Base-by-base conservation (phyloP, 2,113 vertebrate species). In the Athene cunicularia region DNA sequence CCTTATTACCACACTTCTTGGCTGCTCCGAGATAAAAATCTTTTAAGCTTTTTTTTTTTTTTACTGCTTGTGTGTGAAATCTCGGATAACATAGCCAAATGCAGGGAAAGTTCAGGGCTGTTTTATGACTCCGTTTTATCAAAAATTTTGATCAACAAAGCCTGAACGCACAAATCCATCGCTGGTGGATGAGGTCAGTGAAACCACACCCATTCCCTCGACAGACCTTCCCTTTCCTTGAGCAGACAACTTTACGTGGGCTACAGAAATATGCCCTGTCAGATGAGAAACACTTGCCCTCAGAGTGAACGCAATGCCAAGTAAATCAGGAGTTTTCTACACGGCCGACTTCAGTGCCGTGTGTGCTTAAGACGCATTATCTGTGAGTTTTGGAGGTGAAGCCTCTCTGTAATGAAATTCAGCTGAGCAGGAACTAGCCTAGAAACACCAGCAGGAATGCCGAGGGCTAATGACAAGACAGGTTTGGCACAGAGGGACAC, bases 341-440 rank as follows among this genome's bases (percentile, higher is more conserved):
- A 2, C 33, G 23, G 62, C 10, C 1, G 43, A 70, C 66, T 79
- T 75, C 79, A 58, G 45, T n/a, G 0, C 59, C 7, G 12, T n/a
- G 81, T 89, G 72, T 26, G 82, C 86, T 55, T 12, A 96, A 95
- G 86, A 97, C 95, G 92, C 85, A 93, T 92, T 86, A 89, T 92
- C 82, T 95, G 70, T 88, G 93, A 95, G 90, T 90, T 94, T 97
- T 96, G 97, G 95, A 96, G 94, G 94, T 95, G 93, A 94, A 86
- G 75, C 88, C 95, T 97, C 97, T 90, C 87, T 27, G 10, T 97
- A 98, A 99, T 98, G 96, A 98, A 93, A 98, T 81, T 98, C 97
- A 98, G 98, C 98, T 98, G 98, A 98, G 97, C 92, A 97, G 96
- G 97, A 98, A 98, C 96, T 93, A 95, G 80, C 74, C 93, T 96